Conservation (phyloP, 35 echinoderm and acorn worm genomes). For the Acanthaster planci region DNA sequence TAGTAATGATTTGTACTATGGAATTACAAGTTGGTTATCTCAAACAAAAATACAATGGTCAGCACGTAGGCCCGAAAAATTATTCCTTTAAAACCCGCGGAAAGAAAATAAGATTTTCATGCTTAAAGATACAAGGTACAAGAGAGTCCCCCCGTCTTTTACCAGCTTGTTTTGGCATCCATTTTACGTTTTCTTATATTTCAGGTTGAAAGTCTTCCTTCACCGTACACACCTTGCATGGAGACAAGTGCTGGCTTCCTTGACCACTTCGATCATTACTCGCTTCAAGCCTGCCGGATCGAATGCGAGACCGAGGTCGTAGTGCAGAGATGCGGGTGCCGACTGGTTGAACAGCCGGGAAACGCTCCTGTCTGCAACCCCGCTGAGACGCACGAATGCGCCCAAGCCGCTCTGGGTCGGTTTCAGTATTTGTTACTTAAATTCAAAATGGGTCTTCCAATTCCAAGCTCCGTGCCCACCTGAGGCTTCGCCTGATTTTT, state of each 20-base stretch:
- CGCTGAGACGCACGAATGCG: conserved; percentile 66
- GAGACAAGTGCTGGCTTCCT: conserved; percentile 10
- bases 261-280: conserved; percentile 86
- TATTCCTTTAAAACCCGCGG: neutral
- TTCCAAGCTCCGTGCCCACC: too few relatives aligned
- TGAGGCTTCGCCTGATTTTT: too few relatives aligned
- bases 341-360: conserved; percentile 72
- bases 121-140: neutral
- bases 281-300: conserved; percentile 82
- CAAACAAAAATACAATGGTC: neutral
- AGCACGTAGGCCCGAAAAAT: neutral
- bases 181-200: neutral
- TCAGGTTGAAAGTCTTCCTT: conserved; percentile 70
- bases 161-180: too few relatives aligned
- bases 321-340: conserved; percentile 58
- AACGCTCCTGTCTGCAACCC: conserved; percentile 67
- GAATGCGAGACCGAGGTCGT: conserved; percentile 85
- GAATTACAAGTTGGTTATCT: too few relatives aligned
- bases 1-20: too few relatives aligned
- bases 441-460: too few relatives aligned
- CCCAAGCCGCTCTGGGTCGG: conserved; percentile 56
- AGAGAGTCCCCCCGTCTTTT: too few relatives aligned
- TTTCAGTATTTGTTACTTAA: neutral
- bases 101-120: neutral
- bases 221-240: conserved; percentile 68